A percentile compares a stretch with the other conserved stretches of the same genome.
Evolutionary conservation across 23 tunicate genomes (phyloP).

Genomic region (Botrylloides violaceus): DNA sequence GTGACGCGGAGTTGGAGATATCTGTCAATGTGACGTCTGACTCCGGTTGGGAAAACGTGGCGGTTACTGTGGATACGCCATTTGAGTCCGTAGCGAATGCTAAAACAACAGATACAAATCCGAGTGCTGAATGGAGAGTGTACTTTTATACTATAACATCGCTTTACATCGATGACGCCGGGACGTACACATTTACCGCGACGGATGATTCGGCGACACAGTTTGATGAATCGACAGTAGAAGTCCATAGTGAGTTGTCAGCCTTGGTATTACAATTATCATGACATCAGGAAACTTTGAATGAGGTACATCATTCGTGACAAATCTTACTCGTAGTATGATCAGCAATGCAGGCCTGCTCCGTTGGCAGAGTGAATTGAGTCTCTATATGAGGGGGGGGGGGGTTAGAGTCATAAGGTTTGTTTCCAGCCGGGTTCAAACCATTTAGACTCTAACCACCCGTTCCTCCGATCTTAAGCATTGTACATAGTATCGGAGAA

Average conservation of each 20-base stretch:
- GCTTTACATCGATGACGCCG: constrained; percentile 19
- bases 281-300: too few species aligned
- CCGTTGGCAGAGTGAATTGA: too few species aligned
- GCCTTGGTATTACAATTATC: too few species aligned
- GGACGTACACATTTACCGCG: constrained; percentile 6
- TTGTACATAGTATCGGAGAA: too few species aligned
- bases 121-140: background rate
- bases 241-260: constrained; percentile 11
- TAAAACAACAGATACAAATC: background rate
- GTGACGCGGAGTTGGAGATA: constrained; percentile 11
- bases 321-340: too few species aligned
- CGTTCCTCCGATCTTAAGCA: too few species aligned
- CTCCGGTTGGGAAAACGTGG: constrained; percentile 10
- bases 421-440: too few species aligned
- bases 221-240: background rate
- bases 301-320: too few species aligned
- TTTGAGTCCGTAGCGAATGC: background rate
- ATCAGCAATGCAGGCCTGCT: too few species aligned
- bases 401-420: too few species aligned
- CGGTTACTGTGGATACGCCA: constrained; percentile 8
- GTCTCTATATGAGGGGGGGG: too few species aligned
- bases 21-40: constrained; percentile 6
- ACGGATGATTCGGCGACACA: background rate
- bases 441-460: too few species aligned
- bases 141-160: constrained; percentile 9